Evolutionary conservation across 2,797 vertebrate genomes (phyloP).

Genomic region (Alosa sapidissima): DNA sequence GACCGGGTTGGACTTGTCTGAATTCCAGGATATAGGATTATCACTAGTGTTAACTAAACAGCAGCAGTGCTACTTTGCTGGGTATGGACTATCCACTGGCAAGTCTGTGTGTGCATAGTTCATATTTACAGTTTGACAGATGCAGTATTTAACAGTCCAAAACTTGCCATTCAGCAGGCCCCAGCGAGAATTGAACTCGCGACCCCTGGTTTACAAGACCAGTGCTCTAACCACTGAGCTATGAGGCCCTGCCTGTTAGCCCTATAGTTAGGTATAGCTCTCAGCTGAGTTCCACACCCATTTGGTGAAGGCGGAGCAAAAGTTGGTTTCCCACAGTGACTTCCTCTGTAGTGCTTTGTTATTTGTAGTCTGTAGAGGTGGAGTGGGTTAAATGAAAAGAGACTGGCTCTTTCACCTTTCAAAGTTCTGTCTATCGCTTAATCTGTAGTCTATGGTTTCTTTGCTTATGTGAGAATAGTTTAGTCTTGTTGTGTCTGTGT

Average conservation of each 20-base stretch:
- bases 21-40: too few species aligned
- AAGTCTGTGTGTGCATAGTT: too few species aligned
- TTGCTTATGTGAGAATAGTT: neutral
- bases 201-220: constrained; percentile 26
- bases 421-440: neutral
- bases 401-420: neutral
- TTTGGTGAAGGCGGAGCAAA: neutral
- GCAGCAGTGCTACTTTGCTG: too few species aligned
- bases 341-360: neutral
- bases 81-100: too few species aligned
- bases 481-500: neutral
- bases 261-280: neutral
- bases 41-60: too few species aligned
- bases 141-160: neutral
- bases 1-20: too few species aligned
- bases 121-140: neutral
- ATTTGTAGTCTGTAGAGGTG: neutral
- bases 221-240: constrained; percentile 26
- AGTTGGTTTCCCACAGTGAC: neutral
- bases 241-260: neutral
- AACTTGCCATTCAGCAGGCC: neutral
- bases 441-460: neutral
- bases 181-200: constrained; percentile 26
- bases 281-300: neutral
- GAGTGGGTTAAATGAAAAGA: neutral